Percentiles rank a stretch among this genome's conserved stretches.
Conservation (phyloP, 2,888 invertebrate genomes). For the Thereva unica region DNA sequence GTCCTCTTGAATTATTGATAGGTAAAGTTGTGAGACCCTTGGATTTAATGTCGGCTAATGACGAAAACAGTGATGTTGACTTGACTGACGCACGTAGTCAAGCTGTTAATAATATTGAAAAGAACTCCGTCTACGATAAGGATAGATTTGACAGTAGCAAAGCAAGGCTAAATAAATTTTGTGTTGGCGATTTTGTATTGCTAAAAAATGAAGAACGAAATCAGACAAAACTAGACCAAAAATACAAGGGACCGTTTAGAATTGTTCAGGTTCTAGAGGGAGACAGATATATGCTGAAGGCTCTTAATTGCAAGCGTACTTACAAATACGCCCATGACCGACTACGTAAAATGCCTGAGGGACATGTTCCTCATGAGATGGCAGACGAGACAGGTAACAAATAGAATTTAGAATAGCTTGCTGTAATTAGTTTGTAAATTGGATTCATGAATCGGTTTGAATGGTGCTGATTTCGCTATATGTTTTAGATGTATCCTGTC, state of each 20-base stretch:
- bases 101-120: not conserved
- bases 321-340: constrained; percentile 2
- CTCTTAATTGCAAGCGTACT: not conserved
- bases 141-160: not conserved
- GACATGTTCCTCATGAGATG: not conserved
- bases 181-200: not conserved
- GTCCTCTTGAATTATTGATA: constrained; percentile 7
- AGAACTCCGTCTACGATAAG: not conserved
- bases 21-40: constrained; percentile 10
- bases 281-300: not conserved
- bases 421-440: too few species aligned
- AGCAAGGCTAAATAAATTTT: not conserved
- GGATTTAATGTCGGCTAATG: not conserved
- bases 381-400: too few species aligned
- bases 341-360: constrained; percentile 1
- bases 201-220: constrained; percentile 1
- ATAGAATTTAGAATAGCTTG: too few species aligned
- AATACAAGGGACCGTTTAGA: constrained; percentile 1
- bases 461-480: too few species aligned
- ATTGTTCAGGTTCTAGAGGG: not conserved
- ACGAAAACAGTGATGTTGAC: too few species aligned
- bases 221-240: constrained; percentile 7
- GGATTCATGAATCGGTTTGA: too few species aligned
- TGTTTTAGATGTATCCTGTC: too few species aligned
- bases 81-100: too few species aligned